Evolutionary conservation across 2,113 vertebrate genomes (phyloP).

Genomic region (Epinephelus moara): DNA sequence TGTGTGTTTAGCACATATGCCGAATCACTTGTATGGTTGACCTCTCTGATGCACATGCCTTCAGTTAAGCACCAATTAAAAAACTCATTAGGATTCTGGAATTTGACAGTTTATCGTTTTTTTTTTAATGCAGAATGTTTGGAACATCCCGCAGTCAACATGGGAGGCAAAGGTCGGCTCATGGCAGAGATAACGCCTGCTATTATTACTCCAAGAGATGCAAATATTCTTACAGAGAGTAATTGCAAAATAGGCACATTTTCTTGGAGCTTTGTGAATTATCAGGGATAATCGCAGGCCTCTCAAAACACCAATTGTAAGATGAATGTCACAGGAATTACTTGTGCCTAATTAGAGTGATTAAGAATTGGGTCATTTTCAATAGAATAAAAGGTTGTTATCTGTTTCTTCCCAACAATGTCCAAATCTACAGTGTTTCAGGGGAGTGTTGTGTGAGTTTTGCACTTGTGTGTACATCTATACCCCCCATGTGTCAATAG

Average conservation of each 20-base stretch:
- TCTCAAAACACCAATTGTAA: not conserved
- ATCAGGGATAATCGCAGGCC: not conserved
- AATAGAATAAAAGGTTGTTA: not conserved
- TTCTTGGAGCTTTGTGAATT: slow-evolving; percentile 3
- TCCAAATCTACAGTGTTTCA: not conserved
- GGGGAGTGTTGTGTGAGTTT: too few relatives aligned
- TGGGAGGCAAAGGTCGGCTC: slow-evolving; percentile 1
- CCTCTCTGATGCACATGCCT: slow-evolving; percentile 18
- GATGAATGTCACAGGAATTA: not conserved
- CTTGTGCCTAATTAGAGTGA: slow-evolving; percentile 6
- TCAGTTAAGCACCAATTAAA: slow-evolving; percentile 48
- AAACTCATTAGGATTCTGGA: slow-evolving; percentile 14
- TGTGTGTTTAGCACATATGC: not conserved
- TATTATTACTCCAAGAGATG: not conserved
- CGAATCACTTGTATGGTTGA: slow-evolving; percentile 29
- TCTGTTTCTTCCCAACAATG: not conserved
- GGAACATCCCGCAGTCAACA: not conserved
- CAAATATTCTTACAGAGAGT: slow-evolving; percentile 7
- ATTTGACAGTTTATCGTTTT: slow-evolving; percentile 1
- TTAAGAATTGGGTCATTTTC: slow-evolving; percentile 18
- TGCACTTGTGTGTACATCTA: too few relatives aligned
- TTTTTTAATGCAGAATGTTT: slow-evolving; percentile 22
- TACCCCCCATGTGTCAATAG: not conserved
- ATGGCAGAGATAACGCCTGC: not conserved
- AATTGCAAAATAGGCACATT: slow-evolving; percentile 16